phyloP scores from a whole-genome alignment of 1,140 invertebrate genomes.

The Halyomorpha halys region DNA sequence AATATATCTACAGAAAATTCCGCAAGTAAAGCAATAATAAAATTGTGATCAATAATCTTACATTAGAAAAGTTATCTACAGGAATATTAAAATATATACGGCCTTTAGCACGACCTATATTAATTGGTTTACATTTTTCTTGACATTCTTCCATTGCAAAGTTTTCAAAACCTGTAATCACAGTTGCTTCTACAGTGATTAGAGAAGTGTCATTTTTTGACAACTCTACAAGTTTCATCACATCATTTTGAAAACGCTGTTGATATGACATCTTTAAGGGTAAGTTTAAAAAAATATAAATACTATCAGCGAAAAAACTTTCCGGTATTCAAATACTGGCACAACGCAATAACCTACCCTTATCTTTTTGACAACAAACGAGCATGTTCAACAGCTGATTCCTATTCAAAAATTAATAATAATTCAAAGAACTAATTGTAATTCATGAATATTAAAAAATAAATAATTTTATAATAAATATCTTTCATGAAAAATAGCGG shows the following conservation, averaged over 20 bases:
- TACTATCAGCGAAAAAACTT: no score
- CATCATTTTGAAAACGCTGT: not conserved
- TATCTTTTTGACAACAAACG: no score
- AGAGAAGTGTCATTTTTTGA: conserved; percentile 7
- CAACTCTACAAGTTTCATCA: not conserved
- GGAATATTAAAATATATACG: conserved; percentile 41
- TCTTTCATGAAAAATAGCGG: no score
- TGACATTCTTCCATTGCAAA: conserved; percentile 43
- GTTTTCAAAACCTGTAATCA: conserved; percentile 44
- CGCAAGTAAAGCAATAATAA: not conserved
- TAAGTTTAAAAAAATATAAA: no score
- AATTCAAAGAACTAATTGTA: no score
- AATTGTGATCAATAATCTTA: conserved; percentile 33
- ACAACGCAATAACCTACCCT: no score
- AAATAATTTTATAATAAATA: no score
- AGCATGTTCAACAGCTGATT: no score
- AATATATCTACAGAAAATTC: not conserved
- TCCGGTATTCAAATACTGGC: no score
- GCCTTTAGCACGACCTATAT: conserved; percentile 36
- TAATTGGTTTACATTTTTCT: conserved; percentile 37
- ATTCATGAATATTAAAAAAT: no score
- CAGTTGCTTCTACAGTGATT: conserved; percentile 34
- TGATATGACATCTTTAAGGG: no score
- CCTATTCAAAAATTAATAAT: no score
- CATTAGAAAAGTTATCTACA: conserved; percentile 33